A percentile compares a stretch with the other conserved stretches of the same genome.
These are phyloP conservation scores for Xylophagus ater DNA, from an alignment of 2,888 invertebrate genomes.

Conservation along the genomic window DNA sequence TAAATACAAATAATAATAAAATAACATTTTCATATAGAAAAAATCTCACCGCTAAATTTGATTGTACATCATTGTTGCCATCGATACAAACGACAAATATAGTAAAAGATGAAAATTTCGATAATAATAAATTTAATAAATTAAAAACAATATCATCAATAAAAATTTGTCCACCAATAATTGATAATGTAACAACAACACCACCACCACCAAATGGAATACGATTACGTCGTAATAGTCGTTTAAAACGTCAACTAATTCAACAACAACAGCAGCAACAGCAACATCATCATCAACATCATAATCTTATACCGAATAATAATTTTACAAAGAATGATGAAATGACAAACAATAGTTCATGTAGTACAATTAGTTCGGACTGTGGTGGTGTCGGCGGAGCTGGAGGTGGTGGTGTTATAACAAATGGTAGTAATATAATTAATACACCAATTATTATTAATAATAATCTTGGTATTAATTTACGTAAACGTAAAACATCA, in stretches of 20 bases:
- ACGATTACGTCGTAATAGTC: no score
- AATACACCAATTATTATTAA: no score
- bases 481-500: conserved; percentile 17
- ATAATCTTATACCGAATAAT: no score
- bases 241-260: no score
- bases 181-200: no score
- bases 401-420: no score
- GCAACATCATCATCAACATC: no score
- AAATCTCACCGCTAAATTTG: conserved; percentile 33
- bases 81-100: neutral
- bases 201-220: no score
- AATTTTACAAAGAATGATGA: neutral
- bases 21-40: conserved; percentile 31
- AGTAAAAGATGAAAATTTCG: conserved; percentile 15
- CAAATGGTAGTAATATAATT: no score
- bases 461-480: conserved; percentile 2
- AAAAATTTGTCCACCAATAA: neutral
- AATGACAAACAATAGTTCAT: neutral
- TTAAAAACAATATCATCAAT: neutral
- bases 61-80: conserved; percentile 18
- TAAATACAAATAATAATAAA: conserved; percentile 20
- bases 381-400: neutral
- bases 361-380: neutral
- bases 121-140: neutral
- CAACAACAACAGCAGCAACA: no score